Evolutionary conservation across 2,113 vertebrate genomes (phyloP), one percentile per base, ranked within the genome.

Genomic region (Neotoma lepida): DNA sequence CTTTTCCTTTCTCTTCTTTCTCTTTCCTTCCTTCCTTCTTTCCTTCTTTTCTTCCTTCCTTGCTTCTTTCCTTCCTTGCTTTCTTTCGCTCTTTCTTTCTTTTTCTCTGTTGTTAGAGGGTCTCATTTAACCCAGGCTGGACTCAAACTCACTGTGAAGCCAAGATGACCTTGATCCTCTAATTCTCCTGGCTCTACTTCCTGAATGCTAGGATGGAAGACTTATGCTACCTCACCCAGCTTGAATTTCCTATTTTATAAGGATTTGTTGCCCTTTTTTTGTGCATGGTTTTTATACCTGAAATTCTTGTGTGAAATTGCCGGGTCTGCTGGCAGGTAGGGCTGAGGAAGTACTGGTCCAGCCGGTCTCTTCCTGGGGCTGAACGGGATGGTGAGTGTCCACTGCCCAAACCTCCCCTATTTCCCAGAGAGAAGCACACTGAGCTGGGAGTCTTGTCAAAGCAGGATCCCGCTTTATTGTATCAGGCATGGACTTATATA

Each of bases 221-320:
- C 73, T 46, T 74, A 74, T 24, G 30, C 30, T 41, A 41, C 20
- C 39, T 73, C 22, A 41, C 39, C 70, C 22, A 73, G 39, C 63
- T 41, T 70, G 5, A 85, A 10, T 4, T 88, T 95, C 77, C 14
- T 77, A n/a, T 93, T 68, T 90, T 96, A 84, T 81, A 88, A 12
- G 33, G 7, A 3, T 81, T 77, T 46, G 9, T 94, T 96, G 30
- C 28, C 8, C 22, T 33, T 46, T 14, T 6, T 7, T 73, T 88
- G 56, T 20, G 86, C 35, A 8, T 28, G 86, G 9, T 20, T 61
- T 96, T 96, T 86, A 30, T 93, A 68, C 73, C 9, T 80, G 90
- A 95, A 33, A 93, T 54, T 96, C 26, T 95, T 66, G 85, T 39
- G 33, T 73, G 68, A 70, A n/a, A n/a, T n/a, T n/a, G n/a, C n/a